phyloP scores from a whole-genome alignment of 2,888 invertebrate genomes.

The Calameuta filiformis region DNA sequence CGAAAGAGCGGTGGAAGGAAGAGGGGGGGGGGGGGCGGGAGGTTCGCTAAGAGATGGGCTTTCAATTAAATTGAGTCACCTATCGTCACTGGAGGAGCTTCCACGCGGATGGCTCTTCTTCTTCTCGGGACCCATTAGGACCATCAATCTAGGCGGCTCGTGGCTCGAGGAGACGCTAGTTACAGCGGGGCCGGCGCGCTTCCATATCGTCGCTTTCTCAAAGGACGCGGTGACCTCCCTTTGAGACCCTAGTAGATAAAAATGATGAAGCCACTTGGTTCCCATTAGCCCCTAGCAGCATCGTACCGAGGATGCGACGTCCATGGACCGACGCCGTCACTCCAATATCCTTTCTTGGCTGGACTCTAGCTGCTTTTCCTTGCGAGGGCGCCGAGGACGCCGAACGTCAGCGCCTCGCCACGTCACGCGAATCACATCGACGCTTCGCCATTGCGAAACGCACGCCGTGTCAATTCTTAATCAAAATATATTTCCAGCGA shows the following conservation, averaged over 20 bases:
- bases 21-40: neutral
- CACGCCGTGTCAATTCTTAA: neutral
- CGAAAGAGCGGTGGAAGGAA: neutral
- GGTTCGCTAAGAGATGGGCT: slow-evolving; percentile 32
- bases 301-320: too few species aligned
- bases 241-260: neutral
- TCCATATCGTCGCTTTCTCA: neutral
- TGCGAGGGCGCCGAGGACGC: too few species aligned
- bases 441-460: too few species aligned
- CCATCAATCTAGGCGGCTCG: neutral
- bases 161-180: too few species aligned
- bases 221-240: neutral
- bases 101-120: neutral
- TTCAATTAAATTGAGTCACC: slow-evolving; percentile 48
- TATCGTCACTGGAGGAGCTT: neutral
- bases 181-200: too few species aligned
- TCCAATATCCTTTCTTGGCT: neutral
- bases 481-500: too few species aligned
- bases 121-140: neutral
- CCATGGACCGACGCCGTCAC: neutral
- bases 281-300: neutral
- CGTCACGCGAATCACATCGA: too few species aligned
- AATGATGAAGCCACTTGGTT: neutral
- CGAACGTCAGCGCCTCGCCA: neutral
- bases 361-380: neutral